A percentile compares a stretch with the other conserved stretches of the same genome.
phyloP scores from a whole-genome alignment of 2,888 invertebrate species.

The Tenthredo amoena region DNA sequence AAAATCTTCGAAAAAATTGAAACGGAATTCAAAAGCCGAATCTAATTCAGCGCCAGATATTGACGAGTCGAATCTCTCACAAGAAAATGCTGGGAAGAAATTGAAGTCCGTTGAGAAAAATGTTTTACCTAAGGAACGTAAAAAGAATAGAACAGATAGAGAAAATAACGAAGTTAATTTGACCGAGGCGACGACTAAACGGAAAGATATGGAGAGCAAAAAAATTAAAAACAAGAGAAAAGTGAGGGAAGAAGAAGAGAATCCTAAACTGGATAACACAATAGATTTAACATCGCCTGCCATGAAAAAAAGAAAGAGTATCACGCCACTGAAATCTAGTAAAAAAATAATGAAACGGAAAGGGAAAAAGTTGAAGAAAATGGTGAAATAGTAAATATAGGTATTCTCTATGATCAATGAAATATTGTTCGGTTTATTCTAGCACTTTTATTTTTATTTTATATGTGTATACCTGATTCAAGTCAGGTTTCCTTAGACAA shows the following conservation, averaged over 20 bases:
- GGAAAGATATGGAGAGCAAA: neutral
- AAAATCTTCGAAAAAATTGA: conserved; percentile 29
- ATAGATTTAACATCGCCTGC: neutral
- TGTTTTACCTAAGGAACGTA: neutral
- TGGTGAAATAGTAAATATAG: conserved; percentile 9
- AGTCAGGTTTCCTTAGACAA: conserved; percentile 8
- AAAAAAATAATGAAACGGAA: conserved; percentile 25
- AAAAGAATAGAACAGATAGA: neutral
- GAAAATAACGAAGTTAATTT: neutral
- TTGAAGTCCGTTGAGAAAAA: conserved; percentile 11
- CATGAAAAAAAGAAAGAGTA: conserved; percentile 15
- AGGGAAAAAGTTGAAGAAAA: conserved; percentile 39
- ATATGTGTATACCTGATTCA: neutral
- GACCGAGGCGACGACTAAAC: neutral
- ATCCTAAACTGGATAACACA: neutral
- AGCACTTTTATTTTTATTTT: neutral
- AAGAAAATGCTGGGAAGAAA: neutral
- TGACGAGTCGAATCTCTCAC: neutral
- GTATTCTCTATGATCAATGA: conserved; percentile 1
- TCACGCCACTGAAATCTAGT: conserved; percentile 3
- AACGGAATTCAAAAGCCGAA: conserved; percentile 21
- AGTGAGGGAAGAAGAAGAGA: neutral
- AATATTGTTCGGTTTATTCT: conserved; percentile 2
- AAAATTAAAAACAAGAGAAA: conserved; percentile 25
- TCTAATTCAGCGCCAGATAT: neutral